Evolutionary conservation across 2,888 invertebrate genomes (phyloP).

Genomic region (Drosophila algonquin): DNA sequence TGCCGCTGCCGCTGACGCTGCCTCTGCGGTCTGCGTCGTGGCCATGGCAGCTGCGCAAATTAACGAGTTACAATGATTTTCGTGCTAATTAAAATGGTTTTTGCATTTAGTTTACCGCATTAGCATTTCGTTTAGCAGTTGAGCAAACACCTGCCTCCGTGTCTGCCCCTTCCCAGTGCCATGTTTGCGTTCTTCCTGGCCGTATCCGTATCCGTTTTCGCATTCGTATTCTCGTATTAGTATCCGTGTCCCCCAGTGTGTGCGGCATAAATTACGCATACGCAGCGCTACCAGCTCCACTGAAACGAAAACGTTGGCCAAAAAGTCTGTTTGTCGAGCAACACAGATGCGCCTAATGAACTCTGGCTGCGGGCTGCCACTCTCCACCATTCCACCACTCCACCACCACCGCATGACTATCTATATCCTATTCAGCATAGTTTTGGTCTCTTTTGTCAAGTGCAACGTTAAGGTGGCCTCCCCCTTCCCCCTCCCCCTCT

Average conservation of each 20-base stretch:
- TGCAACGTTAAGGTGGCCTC: slow-evolving; percentile 9
- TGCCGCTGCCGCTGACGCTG: no score
- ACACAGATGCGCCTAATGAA: slow-evolving; percentile 70
- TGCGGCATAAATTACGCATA: slow-evolving; percentile 73
- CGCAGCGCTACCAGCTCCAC: slow-evolving; percentile 52
- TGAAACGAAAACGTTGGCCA: slow-evolving; percentile 50
- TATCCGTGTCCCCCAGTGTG: slow-evolving; percentile 3
- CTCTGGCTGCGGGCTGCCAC: slow-evolving; percentile 59
- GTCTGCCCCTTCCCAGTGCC: slow-evolving; percentile 19
- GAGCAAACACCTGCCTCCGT: slow-evolving; percentile 63
- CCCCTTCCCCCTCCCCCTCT: not conserved
- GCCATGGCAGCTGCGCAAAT: slow-evolving; percentile 45
- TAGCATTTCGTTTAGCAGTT: slow-evolving; percentile 78
- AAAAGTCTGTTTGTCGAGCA: slow-evolving; percentile 62
- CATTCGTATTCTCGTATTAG: slow-evolving; percentile 11
- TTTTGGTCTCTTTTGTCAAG: slow-evolving; percentile 34
- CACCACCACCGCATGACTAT: not conserved
- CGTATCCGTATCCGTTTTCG: slow-evolving; percentile 4
- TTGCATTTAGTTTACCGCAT: slow-evolving; percentile 80
- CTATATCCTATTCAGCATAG: slow-evolving; percentile 8
- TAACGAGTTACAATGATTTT: slow-evolving; percentile 80
- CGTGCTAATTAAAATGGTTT: slow-evolving; percentile 81
- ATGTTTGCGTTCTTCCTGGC: slow-evolving; percentile 48
- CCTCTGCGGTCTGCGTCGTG: not conserved
- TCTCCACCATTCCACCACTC: slow-evolving; percentile 17